Evolutionary conservation across 2,797 vertebrate genomes (phyloP).

Genomic region (Carcharodon carcharias): DNA sequence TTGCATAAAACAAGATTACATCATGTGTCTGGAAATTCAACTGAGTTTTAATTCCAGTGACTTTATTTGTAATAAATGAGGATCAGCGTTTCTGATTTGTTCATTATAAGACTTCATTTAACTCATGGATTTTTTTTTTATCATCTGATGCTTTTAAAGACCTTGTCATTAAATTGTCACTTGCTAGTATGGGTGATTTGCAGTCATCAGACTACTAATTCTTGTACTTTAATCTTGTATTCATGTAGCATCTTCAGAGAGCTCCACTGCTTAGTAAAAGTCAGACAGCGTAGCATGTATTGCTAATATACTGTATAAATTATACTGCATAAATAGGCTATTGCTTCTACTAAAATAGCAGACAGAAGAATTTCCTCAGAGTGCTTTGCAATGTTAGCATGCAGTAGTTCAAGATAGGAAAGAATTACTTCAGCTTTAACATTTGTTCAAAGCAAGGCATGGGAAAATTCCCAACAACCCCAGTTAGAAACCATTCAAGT

Average conservation of each 20-base stretch:
- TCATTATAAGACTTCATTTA: not conserved
- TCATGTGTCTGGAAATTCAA: not conserved
- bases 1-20: not conserved
- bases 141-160: not conserved
- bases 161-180: not conserved
- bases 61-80: not conserved
- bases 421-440: not conserved
- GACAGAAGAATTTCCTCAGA: not conserved
- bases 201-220: not conserved
- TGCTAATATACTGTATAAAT: not conserved
- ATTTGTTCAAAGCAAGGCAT: not conserved
- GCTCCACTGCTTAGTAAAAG: not conserved
- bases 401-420: not conserved
- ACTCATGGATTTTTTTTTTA: not conserved
- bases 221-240: not conserved
- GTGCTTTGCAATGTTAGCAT: not conserved
- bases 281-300: not conserved
- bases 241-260: not conserved
- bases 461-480: not conserved
- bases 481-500: not conserved
- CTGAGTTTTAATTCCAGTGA: not conserved
- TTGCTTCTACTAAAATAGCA: not conserved
- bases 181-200: not conserved
- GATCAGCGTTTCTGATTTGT: not conserved
- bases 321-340: not conserved